Percentiles rank a stretch among this genome's conserved stretches.
Evolutionary conservation across 2,113 vertebrate genomes (phyloP).

Genomic region (Trematocara marginatum): DNA sequence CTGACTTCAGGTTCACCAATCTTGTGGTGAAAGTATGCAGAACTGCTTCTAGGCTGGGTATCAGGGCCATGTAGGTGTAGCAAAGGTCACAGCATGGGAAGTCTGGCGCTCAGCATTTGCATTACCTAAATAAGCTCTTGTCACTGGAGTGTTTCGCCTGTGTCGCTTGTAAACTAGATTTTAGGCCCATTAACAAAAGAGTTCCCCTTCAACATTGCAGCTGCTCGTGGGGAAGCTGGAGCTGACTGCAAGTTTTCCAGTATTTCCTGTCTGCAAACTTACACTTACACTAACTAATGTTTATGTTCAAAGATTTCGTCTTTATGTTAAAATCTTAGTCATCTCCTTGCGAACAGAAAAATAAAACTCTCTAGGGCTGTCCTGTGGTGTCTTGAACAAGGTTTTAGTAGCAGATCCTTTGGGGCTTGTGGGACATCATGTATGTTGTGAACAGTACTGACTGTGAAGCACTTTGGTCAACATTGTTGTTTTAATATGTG

Average conservation of each 20-base stretch:
- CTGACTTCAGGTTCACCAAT: background rate
- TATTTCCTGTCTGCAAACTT: background rate
- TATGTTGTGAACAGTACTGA: background rate
- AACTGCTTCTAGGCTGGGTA: background rate
- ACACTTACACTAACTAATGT: background rate
- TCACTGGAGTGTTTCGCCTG: background rate
- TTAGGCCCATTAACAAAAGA: background rate
- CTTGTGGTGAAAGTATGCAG: background rate
- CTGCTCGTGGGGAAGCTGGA: background rate
- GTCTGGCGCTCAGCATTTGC: background rate
- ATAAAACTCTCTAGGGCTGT: background rate
- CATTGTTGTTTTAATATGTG: background rate
- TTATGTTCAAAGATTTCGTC: background rate
- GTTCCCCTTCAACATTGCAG: background rate
- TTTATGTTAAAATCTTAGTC: background rate
- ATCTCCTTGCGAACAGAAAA: background rate
- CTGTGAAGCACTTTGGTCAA: background rate
- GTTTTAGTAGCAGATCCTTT: background rate
- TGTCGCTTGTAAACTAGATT: background rate
- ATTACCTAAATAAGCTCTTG: background rate
- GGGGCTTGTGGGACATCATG: background rate
- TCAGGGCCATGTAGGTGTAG: background rate
- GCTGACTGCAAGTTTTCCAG: background rate
- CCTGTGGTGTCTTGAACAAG: background rate
- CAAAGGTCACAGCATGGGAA: background rate